Base-by-base conservation (phyloP, 1,140 invertebrate species). In the Macrocentrus cingulum region DNA sequence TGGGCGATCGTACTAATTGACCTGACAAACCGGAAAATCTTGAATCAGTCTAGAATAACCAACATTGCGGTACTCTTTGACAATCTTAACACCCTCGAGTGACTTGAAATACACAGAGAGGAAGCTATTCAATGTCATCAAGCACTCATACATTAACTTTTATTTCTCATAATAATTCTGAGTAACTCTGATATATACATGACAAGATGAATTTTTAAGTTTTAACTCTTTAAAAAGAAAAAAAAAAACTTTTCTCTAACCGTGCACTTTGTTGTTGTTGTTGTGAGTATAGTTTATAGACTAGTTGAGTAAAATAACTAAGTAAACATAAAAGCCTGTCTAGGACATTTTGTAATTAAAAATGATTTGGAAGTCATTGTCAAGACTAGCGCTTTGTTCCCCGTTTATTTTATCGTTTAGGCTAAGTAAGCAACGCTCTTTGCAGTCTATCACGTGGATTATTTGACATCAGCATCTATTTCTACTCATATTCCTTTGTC, bases 31-130 rank as follows among this genome's bases (percentile, higher is more conserved):
- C 16, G 57, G 57, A 54, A 52, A 59, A 59, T 59, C 57, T 53
- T 32, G 34, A 51, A 45, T 52, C 49, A 39, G 56, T 52, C 51
- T 20, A 29, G 4, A 29, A 5, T 5, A 25, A 49, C 19, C 42
- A 59, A 48, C 57, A 54, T 48, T 45, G 49, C 57, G 57, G 57
- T 46, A 32, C 53, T 44, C 50, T 59, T 59, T 59, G 49, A 59
- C 32, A 25, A 54, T 44, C 52, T 59, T 52, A 23, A 54, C 15
- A 45, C 45, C 25, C 4, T 34, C 36, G 23, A 49, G 45, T 52
- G 11, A 32, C 44, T 13, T 8, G 32, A n/a, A 20, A 16, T 25
- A 20, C 13, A 45, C 42, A 16, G 37, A 8, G 44, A 49, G 16
- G 46, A 11, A 49, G 22, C 46, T 32, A 8, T 32, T 49, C 13